Evolutionary conservation across 2,888 invertebrate species (phyloP), one percentile per base, ranked within the genome.

Genomic region (Chrysodeixis includens): DNA sequence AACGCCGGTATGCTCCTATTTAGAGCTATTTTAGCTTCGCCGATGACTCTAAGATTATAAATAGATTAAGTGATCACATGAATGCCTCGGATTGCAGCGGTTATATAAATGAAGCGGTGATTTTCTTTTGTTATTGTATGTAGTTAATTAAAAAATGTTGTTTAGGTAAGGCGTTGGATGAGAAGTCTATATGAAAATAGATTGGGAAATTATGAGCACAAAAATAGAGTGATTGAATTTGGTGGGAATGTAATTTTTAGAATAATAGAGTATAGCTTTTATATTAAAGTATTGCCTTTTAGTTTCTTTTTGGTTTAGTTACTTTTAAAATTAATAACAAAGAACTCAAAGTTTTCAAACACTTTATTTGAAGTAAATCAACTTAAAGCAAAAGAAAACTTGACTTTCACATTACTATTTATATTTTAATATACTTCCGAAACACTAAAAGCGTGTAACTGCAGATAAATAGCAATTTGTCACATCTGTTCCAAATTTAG

Each of bases 31-130:
- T 76, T 70, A 65, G 57, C 26, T 71, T 62, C 63, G 62, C 62
- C 56, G 74, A 71, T 74, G 78, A 78, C 62, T 74, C 78, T 9
- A 53, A 35, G 64, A 30, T 60, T 78, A 78, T 77, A 70, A 74
- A 76, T 76, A 76, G 74, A 53, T 59, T 65, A 76, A 74, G 66
- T 76, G 66, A 71, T 62, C 66, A 57, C 26, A 74, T 56, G 57
- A 77, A 70, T 74, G 74, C 12, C 62, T 65, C 53, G 56, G 75
- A 78, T 76, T 76, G 64, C 54, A 56, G 62, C 59, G 51, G 54
- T 72, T 68, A 22, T 60, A 40, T 56, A 35, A 56, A 35, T 35
- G 57, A 40, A 53, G 1, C 14, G 54, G 56, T 10, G 14, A 60
- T 35, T 59, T 30, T 0, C 9, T 30, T 61, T 20, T 18, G 44